phyloP scores from a whole-genome alignment of 2,797 vertebrate species.

The Perodicticus potto region DNA sequence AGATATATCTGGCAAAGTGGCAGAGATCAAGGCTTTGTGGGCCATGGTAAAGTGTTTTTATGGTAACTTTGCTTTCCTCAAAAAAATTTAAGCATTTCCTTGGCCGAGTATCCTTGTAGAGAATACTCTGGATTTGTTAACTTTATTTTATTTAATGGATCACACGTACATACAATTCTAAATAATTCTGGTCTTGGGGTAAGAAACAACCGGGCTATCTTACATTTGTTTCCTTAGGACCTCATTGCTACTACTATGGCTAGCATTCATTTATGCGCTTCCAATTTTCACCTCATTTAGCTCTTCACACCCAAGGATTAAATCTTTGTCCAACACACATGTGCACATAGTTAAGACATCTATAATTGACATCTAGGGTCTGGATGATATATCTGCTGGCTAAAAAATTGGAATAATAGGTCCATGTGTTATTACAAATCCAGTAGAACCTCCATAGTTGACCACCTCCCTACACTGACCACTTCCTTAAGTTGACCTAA shows the following conservation, averaged over 20 bases:
- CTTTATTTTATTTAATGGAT: slow-evolving; percentile 29
- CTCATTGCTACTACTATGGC: not conserved
- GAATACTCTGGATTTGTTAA: slow-evolving; percentile 46
- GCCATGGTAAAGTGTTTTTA: not conserved
- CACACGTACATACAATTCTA: not conserved
- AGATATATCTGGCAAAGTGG: not conserved
- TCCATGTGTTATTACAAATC: slow-evolving; percentile 16
- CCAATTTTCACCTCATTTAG: not conserved
- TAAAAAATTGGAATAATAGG: not conserved
- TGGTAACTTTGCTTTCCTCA: not conserved
- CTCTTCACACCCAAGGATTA: not conserved
- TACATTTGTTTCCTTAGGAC: not conserved
- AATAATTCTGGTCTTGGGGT: not conserved
- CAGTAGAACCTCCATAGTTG: too few relatives aligned
- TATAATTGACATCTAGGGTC: not conserved
- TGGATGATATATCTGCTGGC: not conserved
- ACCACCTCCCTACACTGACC: too few relatives aligned
- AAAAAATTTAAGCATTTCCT: not conserved
- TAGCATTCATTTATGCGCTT: not conserved
- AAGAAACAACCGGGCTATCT: slow-evolving; percentile 34
- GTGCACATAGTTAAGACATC: not conserved
- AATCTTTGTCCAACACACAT: not conserved
- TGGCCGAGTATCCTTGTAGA: not conserved
- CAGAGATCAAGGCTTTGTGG: not conserved
- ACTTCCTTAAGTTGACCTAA: too few relatives aligned